Evolutionary conservation across 2,113 vertebrate genomes (phyloP).

Genomic region (Callospermophilus lateralis): DNA sequence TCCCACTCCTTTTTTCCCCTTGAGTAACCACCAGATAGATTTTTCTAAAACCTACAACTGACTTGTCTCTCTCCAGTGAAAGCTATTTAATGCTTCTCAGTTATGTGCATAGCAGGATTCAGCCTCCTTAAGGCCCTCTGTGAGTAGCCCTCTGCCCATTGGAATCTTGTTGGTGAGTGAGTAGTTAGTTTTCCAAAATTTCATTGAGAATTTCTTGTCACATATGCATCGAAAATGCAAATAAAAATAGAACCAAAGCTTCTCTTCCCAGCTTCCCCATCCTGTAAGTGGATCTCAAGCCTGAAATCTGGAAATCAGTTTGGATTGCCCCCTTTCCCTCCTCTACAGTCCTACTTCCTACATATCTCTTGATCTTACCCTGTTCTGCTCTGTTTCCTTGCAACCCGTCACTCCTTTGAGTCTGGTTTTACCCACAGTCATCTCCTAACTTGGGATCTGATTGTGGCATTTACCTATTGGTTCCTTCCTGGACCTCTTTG

Average conservation of each 20-base stretch:
- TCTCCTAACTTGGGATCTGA: neutral
- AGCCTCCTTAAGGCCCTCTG: neutral
- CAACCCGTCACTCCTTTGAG: neutral
- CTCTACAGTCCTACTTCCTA: neutral
- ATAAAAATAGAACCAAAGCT: neutral
- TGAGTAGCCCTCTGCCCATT: neutral
- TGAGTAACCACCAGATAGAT: neutral
- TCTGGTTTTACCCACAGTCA: neutral
- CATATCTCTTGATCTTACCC: neutral
- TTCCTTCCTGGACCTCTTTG: neutral
- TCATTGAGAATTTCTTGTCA: neutral
- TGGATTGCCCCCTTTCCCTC: neutral
- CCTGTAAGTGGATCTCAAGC: neutral
- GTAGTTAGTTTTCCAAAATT: neutral
- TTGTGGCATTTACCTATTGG: neutral
- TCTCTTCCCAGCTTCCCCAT: neutral
- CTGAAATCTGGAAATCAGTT: neutral
- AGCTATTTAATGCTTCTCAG: neutral
- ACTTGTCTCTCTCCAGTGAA: neutral
- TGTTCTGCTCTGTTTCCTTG: neutral
- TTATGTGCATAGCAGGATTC: neutral
- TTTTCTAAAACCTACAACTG: neutral
- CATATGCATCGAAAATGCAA: neutral
- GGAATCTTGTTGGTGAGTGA: neutral
- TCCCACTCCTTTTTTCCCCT: neutral